phyloP scores from a whole-genome alignment of 2,888 invertebrate species.

The Sylvicola cinctus region DNA sequence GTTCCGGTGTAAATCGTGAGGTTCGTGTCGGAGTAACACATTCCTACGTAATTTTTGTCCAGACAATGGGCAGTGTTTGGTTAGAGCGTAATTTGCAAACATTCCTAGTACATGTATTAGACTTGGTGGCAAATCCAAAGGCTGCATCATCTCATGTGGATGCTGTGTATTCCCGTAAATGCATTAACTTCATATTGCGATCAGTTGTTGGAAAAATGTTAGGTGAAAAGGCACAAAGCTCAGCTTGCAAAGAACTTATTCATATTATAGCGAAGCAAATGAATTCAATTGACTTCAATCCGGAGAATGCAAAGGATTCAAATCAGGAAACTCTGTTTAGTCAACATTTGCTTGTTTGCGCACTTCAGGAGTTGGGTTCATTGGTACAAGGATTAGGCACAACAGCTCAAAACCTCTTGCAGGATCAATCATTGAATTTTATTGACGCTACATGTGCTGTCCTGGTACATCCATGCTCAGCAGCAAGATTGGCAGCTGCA shows the following conservation, averaged over 20 bases:
- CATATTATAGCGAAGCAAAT: slow-evolving; percentile 84
- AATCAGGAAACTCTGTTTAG: slow-evolving; percentile 80
- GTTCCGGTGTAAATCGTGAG: slow-evolving; percentile 82
- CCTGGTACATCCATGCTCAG: slow-evolving; percentile 82
- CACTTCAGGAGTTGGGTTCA: slow-evolving; percentile 82
- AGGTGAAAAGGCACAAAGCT: slow-evolving; percentile 91
- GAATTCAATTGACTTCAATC: slow-evolving; percentile 84
- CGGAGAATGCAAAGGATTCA: slow-evolving; percentile 78
- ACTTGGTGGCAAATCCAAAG: slow-evolving; percentile 86
- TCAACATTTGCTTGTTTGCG: slow-evolving; percentile 81
- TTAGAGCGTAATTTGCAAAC: slow-evolving; percentile 75
- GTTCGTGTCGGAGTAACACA: slow-evolving; percentile 94
- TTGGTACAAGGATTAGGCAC: slow-evolving; percentile 84
- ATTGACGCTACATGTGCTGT: slow-evolving; percentile 41
- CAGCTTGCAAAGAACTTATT: slow-evolving; percentile 85
- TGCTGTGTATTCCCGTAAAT: slow-evolving; percentile 92
- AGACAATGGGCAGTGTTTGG: slow-evolving; percentile 87
- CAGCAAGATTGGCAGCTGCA: slow-evolving; percentile 82
- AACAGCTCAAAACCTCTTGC: slow-evolving; percentile 73
- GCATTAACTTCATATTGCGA: slow-evolving; percentile 85
- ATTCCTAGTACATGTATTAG: slow-evolving; percentile 75
- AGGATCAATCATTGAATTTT: slow-evolving; percentile 63
- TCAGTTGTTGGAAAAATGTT: slow-evolving; percentile 84
- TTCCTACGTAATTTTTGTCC: slow-evolving; percentile 88
- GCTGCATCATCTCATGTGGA: slow-evolving; percentile 93